phyloP scores from a whole-genome alignment of 2,888 invertebrate genomes.

The Danaus chrysippus region DNA sequence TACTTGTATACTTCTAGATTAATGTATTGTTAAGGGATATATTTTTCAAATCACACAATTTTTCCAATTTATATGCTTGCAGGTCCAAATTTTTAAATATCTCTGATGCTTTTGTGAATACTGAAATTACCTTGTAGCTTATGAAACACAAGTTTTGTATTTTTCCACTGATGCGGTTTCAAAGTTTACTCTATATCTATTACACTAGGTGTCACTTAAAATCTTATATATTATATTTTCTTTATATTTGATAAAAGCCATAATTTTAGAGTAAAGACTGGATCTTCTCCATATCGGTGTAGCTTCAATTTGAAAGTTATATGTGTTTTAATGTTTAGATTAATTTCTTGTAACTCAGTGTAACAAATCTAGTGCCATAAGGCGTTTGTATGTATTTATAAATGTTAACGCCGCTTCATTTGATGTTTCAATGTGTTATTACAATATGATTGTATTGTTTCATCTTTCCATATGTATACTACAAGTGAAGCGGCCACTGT shows the following conservation, averaged over 20 bases:
- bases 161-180: too few species aligned
- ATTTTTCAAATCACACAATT: neutral
- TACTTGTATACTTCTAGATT: slow-evolving; percentile 7
- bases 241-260: too few species aligned
- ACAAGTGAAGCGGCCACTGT: slow-evolving; percentile 28
- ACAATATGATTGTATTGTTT: neutral
- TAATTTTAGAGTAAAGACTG: too few species aligned
- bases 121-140: too few species aligned
- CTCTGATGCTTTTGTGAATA: too few species aligned
- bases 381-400: slow-evolving; percentile 8
- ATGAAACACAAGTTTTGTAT: too few species aligned
- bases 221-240: too few species aligned
- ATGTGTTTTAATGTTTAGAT: slow-evolving; percentile 10
- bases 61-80: neutral
- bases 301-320: slow-evolving; percentile 1
- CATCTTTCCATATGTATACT: slow-evolving; percentile 8
- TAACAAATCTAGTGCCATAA: slow-evolving; percentile 15
- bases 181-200: too few species aligned
- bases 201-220: too few species aligned
- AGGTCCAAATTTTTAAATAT: neutral
- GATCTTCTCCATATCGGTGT: neutral
- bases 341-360: slow-evolving; percentile 14
- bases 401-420: slow-evolving; percentile 16
- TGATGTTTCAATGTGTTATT: slow-evolving; percentile 9
- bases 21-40: neutral